phyloP scores from a whole-genome alignment of 2,888 invertebrate species.

The Smittia sp. region DNA sequence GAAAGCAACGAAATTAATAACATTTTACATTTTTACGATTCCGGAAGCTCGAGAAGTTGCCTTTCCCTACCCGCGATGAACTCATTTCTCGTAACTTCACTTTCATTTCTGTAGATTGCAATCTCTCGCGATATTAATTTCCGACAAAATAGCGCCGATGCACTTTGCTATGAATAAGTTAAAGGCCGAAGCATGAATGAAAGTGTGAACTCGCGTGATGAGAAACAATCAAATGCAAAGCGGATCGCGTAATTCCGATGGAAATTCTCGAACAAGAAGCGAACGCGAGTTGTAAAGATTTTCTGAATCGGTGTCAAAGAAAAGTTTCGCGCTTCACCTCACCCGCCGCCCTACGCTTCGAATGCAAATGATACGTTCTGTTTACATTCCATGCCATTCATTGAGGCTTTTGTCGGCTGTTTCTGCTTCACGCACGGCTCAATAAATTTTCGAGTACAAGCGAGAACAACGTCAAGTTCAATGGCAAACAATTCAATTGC shows the following conservation, averaged over 20 bases:
- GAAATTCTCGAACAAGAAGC: not conserved
- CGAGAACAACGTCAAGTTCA: not conserved
- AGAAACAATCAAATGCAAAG: not conserved
- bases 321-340: not conserved
- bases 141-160: not conserved
- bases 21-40: too few relatives aligned
- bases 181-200: conserved; percentile 6
- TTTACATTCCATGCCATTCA: conserved; percentile 25
- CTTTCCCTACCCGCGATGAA: too few relatives aligned
- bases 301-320: not conserved
- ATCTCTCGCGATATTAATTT: not conserved
- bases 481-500: conserved; percentile 10
- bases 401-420: conserved; percentile 4
- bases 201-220: not conserved
- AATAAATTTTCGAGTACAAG: not conserved
- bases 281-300: not conserved
- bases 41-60: too few relatives aligned
- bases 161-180: not conserved
- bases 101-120: not conserved
- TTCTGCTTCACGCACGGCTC: not conserved
- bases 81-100: not conserved
- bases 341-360: not conserved
- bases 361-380: conserved; percentile 20
- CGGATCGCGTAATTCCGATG: not conserved
- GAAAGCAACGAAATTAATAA: too few relatives aligned